Percentiles rank a stretch among this genome's conserved stretches.
Conservation (phyloP, 2,797 vertebrate species). For the Hypotaenidia philippensis region DNA sequence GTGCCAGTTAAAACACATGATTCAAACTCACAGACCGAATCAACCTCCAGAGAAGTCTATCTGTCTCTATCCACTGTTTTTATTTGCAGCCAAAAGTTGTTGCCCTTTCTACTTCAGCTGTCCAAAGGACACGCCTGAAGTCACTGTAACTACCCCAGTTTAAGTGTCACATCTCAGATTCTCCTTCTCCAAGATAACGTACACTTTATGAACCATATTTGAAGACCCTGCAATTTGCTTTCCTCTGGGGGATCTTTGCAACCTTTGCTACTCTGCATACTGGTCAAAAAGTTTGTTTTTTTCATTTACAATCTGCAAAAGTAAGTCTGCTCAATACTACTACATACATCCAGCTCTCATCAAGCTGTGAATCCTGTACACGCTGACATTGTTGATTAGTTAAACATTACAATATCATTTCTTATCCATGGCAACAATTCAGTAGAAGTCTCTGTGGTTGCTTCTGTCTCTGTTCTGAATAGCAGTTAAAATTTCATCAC, state of each 20-base stretch:
- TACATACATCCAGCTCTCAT: neutral
- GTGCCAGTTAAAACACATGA: neutral
- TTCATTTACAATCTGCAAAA: neutral
- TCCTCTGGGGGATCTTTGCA: neutral
- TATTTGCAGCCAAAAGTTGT: neutral
- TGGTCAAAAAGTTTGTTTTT: neutral
- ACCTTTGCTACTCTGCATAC: neutral
- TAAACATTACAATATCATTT: neutral
- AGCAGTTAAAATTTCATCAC: neutral
- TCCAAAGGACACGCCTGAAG: neutral
- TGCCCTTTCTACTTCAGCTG: neutral
- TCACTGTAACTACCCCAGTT: neutral
- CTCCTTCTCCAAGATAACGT: fast-evolving
- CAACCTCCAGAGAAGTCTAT: neutral
- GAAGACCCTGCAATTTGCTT: neutral
- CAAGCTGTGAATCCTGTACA: neutral
- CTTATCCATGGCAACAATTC: neutral
- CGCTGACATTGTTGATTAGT: neutral
- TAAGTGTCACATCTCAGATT: neutral
- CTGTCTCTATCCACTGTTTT: neutral
- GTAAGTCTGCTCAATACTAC: neutral
- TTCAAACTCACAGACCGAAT: neutral
- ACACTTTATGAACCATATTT: neutral
- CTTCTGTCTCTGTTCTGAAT: neutral
- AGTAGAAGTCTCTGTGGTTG: neutral